phyloP scores from a whole-genome alignment of 2,888 invertebrate genomes.

The Tenthredo mesomela region DNA sequence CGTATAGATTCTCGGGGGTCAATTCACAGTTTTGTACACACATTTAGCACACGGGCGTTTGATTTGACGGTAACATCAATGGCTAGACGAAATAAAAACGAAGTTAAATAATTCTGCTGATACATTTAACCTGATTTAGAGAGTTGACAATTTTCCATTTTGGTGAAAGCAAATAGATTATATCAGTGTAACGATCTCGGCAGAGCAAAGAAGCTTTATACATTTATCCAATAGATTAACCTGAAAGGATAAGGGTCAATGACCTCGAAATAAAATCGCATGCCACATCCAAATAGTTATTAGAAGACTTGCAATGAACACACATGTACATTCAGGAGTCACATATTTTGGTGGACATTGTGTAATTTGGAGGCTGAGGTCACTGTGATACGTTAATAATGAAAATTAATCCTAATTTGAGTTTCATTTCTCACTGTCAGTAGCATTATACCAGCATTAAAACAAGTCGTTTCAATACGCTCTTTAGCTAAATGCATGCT shows the following conservation, averaged over 20 bases:
- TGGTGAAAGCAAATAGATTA: slow-evolving; percentile 4
- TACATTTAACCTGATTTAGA: not conserved
- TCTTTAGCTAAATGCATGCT: not conserved
- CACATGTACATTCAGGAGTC: not conserved
- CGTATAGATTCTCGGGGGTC: slow-evolving; percentile 12
- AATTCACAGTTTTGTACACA: not conserved
- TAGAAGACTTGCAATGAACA: not conserved
- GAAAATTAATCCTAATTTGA: slow-evolving; percentile 31
- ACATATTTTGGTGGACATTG: slow-evolving; percentile 14
- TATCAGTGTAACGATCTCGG: not conserved
- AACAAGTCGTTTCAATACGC: not conserved
- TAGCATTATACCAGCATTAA: not conserved
- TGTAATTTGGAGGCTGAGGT: not conserved
- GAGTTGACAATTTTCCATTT: not conserved
- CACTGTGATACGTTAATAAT: slow-evolving; percentile 12
- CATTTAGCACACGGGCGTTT: not conserved
- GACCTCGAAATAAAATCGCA: slow-evolving; percentile 20
- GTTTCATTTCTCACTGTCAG: slow-evolving; percentile 8
- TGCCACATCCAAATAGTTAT: slow-evolving; percentile 9
- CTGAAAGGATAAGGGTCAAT: slow-evolving; percentile 12
- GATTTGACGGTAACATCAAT: slow-evolving; percentile 6
- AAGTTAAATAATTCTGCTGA: not conserved
- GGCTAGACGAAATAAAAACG: slow-evolving; percentile 2
- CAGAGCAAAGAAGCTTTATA: not conserved
- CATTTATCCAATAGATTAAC: slow-evolving; percentile 28